These are phyloP conservation scores for Origma solitaria DNA, from an alignment of 2,113 vertebrate species.

Conservation along the genomic window DNA sequence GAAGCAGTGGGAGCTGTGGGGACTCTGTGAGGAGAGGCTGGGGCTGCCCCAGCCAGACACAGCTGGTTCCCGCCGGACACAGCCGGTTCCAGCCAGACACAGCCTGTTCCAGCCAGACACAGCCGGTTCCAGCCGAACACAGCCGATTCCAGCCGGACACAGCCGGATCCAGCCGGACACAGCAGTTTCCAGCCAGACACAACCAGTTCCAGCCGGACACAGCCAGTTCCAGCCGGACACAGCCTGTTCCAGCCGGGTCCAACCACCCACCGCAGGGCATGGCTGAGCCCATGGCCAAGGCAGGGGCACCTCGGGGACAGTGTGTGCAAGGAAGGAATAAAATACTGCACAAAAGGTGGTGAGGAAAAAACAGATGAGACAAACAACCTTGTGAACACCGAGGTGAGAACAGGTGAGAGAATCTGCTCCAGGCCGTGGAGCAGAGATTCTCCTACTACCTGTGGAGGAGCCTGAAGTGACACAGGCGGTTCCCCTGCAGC, in stretches of 20 bases:
- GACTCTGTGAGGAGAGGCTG: rapidly evolving
- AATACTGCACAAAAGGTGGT: not conserved
- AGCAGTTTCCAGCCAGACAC: rapidly evolving
- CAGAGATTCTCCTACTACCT: not conserved
- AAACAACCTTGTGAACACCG: not conserved
- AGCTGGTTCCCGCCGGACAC: not conserved
- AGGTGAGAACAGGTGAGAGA: not conserved
- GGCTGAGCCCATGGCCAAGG: rapidly evolving
- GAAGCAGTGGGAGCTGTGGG: rapidly evolving
- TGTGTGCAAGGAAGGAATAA: not conserved
- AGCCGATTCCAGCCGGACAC: rapidly evolving
- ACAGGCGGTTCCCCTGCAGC: not conserved
- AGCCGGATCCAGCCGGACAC: not conserved
- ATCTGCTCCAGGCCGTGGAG: rapidly evolving
- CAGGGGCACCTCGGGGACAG: rapidly evolving
- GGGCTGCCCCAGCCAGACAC: not conserved
- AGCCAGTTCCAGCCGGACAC: rapidly evolving
- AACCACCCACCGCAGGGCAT: rapidly evolving
- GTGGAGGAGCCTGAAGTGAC: rapidly evolving
- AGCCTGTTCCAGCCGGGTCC: not conserved
- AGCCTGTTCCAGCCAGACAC: rapidly evolving
- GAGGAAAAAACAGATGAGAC: not conserved
- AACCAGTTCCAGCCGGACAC: not conserved
- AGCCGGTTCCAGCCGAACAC: not conserved
- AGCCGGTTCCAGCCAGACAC: rapidly evolving